These are phyloP conservation scores for Pyrocoelia pectoralis DNA, from an alignment of 2,888 invertebrate genomes.

Conservation along the genomic window DNA sequence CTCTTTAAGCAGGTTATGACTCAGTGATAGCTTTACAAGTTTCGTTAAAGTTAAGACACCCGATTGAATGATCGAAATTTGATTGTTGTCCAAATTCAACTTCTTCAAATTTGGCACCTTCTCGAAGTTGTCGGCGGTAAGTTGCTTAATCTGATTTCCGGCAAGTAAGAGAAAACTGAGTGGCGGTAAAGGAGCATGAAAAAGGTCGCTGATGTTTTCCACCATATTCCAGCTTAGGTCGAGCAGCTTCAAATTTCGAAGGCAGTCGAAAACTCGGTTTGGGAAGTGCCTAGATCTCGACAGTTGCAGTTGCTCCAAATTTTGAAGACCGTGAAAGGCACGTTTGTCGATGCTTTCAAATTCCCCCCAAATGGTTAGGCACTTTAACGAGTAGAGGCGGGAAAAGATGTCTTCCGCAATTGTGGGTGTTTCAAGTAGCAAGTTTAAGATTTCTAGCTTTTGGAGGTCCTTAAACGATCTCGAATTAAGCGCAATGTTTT, in stretches of 20 bases:
- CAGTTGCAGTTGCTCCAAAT: slow-evolving; percentile 13
- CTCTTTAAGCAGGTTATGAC: slow-evolving; percentile 2
- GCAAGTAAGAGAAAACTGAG: slow-evolving; percentile 10
- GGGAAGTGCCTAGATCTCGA: slow-evolving; percentile 7
- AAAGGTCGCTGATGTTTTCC: neutral
- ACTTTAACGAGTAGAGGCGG: slow-evolving; percentile 4
- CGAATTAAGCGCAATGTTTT: neutral
- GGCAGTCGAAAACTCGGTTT: slow-evolving; percentile 1
- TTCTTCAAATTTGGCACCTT: slow-evolving; percentile 11
- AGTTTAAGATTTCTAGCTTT: slow-evolving; percentile 16
- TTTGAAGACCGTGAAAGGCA: slow-evolving; percentile 5
- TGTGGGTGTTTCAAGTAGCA: slow-evolving; percentile 1
- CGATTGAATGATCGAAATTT: neutral
- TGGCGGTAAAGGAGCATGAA: neutral
- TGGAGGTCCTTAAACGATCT: neutral
- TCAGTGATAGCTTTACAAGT: slow-evolving; percentile 11
- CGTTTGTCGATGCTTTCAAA: neutral
- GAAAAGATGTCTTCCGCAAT: slow-evolving; percentile 2
- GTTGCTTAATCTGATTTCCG: slow-evolving; percentile 11
- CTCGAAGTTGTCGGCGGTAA: slow-evolving; percentile 3
- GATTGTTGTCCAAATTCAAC: slow-evolving; percentile 15
- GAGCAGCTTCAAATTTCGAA: neutral
- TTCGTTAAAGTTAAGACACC: slow-evolving; percentile 13
- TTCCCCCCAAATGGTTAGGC: neutral
- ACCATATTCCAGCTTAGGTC: slow-evolving; percentile 20